Evolutionary conservation across 2,888 invertebrate species (phyloP), one percentile per base, ranked within the genome.

Genomic region (Ophioninae sp.): DNA sequence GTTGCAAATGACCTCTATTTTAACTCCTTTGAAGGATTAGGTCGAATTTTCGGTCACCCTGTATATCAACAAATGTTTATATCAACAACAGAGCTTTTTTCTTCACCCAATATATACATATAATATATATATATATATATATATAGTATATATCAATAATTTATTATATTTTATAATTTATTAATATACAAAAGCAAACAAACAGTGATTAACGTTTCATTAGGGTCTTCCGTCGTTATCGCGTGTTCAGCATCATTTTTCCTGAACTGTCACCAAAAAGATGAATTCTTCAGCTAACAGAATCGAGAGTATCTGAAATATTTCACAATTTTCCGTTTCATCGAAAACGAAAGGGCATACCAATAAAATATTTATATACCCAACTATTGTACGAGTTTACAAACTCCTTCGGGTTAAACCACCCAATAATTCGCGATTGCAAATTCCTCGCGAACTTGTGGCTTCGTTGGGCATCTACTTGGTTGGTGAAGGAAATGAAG

Each of bases 371-470:
- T 81, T 63, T 67, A 74, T 67, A 74, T 23, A 56, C 63, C 37
- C 20, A 44, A 75, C 37, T 68, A 76, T 76, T 81, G 75, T 67
- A 72, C 17, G 79, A 81, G 72, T 76, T 72, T 81, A 72, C 61
- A 20, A 84, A 82, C 65, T 77, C 73, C 73, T 79, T 61, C 56
- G 59, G 41, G 69, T 59, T 68, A 68, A 68, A 67, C 64, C 77
- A 37, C 58, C 65, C 83, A 79, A 83, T 83, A 83, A 85, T 83
- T 76, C 79, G 73, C 81, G 81, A 85, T 83, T 77, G 79, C 79
- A 83, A 81, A 81, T 84, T 82, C 83, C 82, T 56, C 56, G 20
- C 51, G 82, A 82, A 80, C 67, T 72, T 73, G 82, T 64, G 77
- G 81, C 67, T 81, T 67, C 67, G 74, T 39, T 75, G 63, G 67